These are phyloP conservation scores for Bombus soroeensis DNA, from an alignment of 1,140 invertebrate species.

Conservation along the genomic window DNA sequence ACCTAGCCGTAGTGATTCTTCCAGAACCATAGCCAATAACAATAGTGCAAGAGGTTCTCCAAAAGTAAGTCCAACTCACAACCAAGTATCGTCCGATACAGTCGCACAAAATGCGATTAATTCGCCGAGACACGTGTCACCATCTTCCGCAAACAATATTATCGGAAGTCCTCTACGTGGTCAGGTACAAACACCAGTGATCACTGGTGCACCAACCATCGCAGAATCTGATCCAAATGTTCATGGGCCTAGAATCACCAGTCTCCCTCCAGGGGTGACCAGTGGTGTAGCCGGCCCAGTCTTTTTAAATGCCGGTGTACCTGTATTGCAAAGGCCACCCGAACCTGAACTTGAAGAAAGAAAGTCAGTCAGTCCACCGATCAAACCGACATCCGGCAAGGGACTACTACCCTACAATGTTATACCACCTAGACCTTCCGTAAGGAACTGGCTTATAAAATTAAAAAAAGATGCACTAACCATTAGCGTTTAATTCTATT, in stretches of 20 bases:
- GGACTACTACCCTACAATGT: conserved; percentile 93
- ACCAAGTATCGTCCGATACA: conserved; percentile 55
- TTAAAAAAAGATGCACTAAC: neutral
- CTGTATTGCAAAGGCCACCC: conserved; percentile 73
- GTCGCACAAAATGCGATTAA: conserved; percentile 51
- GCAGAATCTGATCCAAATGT: conserved; percentile 63
- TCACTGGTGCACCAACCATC: conserved; percentile 66
- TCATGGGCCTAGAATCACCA: conserved; percentile 76
- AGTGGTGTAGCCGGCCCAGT: conserved; percentile 81
- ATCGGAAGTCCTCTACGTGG: conserved; percentile 67
- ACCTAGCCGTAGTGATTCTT: conserved; percentile 52
- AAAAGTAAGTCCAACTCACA: conserved; percentile 71
- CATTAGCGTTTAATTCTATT: neutral
- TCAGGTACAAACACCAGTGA: conserved; percentile 77
- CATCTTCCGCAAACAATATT: conserved; percentile 46
- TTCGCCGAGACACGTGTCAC: conserved; percentile 62
- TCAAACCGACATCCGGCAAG: conserved; percentile 85
- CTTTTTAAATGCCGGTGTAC: conserved; percentile 76
- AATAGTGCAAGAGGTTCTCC: conserved; percentile 64
- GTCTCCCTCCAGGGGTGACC: conserved; percentile 80
- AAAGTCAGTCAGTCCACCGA: conserved; percentile 73
- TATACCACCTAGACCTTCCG: conserved; percentile 90
- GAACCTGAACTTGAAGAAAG: conserved; percentile 70
- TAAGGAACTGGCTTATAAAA: conserved; percentile 68
- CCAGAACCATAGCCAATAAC: conserved; percentile 57